phyloP scores from a whole-genome alignment of 2,113 vertebrate species.

The Eublepharis macularius region DNA sequence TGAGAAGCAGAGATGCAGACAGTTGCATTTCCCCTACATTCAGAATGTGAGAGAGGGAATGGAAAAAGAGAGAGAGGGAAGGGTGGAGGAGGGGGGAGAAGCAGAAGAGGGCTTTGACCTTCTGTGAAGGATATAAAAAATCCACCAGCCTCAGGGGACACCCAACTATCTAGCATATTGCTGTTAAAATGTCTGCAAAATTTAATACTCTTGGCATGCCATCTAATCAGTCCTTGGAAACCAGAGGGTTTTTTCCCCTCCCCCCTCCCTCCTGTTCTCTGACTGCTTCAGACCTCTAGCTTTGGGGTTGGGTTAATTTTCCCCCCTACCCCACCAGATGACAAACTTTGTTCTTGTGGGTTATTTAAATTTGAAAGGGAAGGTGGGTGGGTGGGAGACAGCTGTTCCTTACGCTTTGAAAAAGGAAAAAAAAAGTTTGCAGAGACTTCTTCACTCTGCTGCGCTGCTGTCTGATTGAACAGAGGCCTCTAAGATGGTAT shows the following conservation, averaged over 20 bases:
- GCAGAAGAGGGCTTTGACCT: constrained; percentile 88
- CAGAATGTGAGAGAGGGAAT: constrained; percentile 23
- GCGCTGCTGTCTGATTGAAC: not conserved
- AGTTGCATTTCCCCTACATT: constrained; percentile 32
- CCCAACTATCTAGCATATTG: constrained; percentile 91
- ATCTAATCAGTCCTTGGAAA: constrained; percentile 87
- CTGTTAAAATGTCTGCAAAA: constrained; percentile 95
- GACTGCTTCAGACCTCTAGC: constrained; percentile 47
- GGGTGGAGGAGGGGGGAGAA: constrained; percentile 58
- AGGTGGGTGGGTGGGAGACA: not conserved
- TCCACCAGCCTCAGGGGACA: constrained; percentile 89
- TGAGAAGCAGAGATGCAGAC: constrained; percentile 18
- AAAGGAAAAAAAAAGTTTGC: constrained; percentile 21
- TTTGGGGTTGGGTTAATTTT: constrained; percentile 20
- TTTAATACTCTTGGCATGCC: constrained; percentile 88
- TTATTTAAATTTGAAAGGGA: not conserved
- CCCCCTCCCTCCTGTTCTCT: constrained; percentile 28
- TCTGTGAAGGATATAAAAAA: constrained; percentile 98
- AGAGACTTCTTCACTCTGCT: not conserved
- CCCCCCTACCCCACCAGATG: not conserved
- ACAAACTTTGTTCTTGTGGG: constrained; percentile 30
- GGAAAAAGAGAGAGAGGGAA: constrained; percentile 26
- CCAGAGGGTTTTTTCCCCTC: constrained; percentile 49
- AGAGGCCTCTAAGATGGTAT: not conserved
- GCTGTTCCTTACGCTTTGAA: constrained; percentile 23